Base-by-base conservation (phyloP, 2,797 vertebrate genomes). In the Mormyrus proboscirostris region DNA sequence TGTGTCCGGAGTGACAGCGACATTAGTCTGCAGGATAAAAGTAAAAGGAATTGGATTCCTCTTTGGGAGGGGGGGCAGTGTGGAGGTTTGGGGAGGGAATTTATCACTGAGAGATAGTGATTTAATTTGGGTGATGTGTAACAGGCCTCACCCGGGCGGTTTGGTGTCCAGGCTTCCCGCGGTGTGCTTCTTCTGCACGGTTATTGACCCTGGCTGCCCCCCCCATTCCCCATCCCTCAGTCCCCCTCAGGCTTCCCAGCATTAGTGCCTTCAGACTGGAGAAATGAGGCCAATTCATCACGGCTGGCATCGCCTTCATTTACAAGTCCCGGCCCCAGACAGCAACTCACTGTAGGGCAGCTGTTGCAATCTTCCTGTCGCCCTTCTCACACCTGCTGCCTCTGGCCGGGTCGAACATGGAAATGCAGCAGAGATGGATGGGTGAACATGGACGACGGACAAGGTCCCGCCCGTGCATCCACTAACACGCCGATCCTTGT, bases 121-220 rank as follows among this genome's bases (percentile, higher is more conserved):
- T 96, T 96, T 96, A 95, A 96, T 96, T 96, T 96, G 93, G 94
- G 92, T 96, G 95, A 95, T 96, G 93, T 95, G 96, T 95, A 94
- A 93, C 94, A 93, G 94, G 94, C 94, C 94, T 95, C 95, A 95
- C 93, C 93, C 93, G 91, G 93, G 73, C 79, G 57, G 44, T 57
- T 79, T 29, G 69, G 87, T 53, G 69, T 38, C 87, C 82, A 29
- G 62, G 87, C 94, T 93, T 94, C 93, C 93, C 89, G 93, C 92
- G 92, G 91, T 92, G 93, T 93, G 91, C 90, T 93, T 92, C 91
- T 6, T 89, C 92, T 93, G 92, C 92, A 92, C 91, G 93, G 93
- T 94, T 93, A 92, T 93, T 93, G 91, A 91, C 92, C 92, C 88
- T 90, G 41, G 19, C 79, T 83, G 12, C 91, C 57, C 86, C 59